Conservation (phyloP, 1,140 invertebrate genomes). For the Dufourea novaeangliae region DNA sequence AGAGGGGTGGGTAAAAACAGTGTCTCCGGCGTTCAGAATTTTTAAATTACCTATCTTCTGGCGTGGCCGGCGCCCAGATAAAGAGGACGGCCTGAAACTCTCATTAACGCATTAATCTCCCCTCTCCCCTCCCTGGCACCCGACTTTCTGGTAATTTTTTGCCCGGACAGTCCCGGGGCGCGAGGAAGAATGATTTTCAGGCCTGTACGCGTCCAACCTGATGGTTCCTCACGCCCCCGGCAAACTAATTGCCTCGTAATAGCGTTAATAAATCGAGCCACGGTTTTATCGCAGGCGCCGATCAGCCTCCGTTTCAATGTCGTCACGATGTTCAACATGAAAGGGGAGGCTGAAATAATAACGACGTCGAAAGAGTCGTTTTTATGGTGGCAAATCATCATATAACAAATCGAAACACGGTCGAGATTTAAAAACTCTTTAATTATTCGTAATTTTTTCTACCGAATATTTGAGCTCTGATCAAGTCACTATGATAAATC, state of each 20-base stretch:
- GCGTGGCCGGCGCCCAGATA: slow-evolving; percentile 10
- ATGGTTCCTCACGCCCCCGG: background rate
- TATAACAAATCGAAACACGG: too few species aligned
- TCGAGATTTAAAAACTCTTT: too few species aligned
- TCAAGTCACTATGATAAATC: too few species aligned
- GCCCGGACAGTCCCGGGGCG: background rate
- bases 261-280: background rate
- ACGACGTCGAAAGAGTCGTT: too few species aligned
- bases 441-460: too few species aligned
- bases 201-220: background rate
- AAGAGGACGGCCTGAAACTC: slow-evolving; percentile 40
- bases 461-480: too few species aligned
- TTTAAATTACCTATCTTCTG: slow-evolving; percentile 50
- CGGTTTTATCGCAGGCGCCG: background rate
- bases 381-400: too few species aligned
- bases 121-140: too few species aligned
- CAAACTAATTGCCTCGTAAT: slow-evolving; percentile 12
- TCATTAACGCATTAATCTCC: slow-evolving; percentile 57
- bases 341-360: too few species aligned
- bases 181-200: slow-evolving; percentile 10
- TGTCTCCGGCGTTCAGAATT: slow-evolving; percentile 26
- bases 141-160: slow-evolving; percentile 13
- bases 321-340: background rate
- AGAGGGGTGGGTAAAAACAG: slow-evolving; percentile 7
- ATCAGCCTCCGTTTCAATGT: background rate